Base-by-base conservation (phyloP, 30 jellyfish, hydroid and myxozoan genomes). In the Rhopilema esculentum region DNA sequence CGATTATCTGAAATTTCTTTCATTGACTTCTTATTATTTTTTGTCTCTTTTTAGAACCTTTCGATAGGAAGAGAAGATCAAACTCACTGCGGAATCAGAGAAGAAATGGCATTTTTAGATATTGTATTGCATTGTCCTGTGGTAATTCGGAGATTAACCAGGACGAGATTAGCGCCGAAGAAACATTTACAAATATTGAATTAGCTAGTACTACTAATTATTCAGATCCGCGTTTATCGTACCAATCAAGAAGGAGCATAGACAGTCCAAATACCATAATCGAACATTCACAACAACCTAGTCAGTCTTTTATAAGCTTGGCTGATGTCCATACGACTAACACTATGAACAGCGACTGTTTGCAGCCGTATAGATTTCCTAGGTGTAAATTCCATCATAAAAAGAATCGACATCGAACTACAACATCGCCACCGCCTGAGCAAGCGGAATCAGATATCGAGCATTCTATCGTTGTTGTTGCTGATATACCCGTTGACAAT, bases 401-500 rank as follows among this genome's bases (percentile, higher is more conserved):
- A 84, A 89, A 75, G 83, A 65, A 70, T 70, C 83, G 85, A 82
- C 90, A 65, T 22, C 69, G 90, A 29, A 72, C 97, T 1, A 27
- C 30, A 26, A 29, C 16, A 19, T 49, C 69, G 53, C 85, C 86
- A 31, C 93, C 93, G 1, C 31, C 68, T n/a, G 90, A 66, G 22
- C 88, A 62, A n/a, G 16, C 53, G 31, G 84, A 31, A 30, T 53
- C 32, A 20, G 90, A 82, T 66, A 72, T 78, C 51, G 97, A 89
- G 21, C 97, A 82, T 30, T 72, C 97, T 0, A 89, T 89, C 25
- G 97, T 89, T 23, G 97, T 89, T 52, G 97, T 89, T 51, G 93
- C 97, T 22, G 88, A 82, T 73, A 50, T 89, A 53, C 93, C 93
- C 9, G 88, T 81, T 63, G 97, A 89, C 23, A 82, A 83, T 66